phyloP scores from a whole-genome alignment of 2,888 invertebrate genomes.

The Apotomis turbidana region DNA sequence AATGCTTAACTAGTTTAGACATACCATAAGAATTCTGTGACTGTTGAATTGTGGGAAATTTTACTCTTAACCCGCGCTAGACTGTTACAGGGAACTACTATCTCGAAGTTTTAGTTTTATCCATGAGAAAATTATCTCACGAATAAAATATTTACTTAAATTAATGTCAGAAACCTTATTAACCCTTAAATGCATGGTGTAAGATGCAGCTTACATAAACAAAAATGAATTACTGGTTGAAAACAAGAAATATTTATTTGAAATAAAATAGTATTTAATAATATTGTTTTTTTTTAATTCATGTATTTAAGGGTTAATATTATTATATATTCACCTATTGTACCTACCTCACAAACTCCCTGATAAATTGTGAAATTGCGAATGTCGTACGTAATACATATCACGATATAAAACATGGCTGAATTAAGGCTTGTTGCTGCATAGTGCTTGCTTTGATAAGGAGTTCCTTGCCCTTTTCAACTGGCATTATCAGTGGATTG shows the following conservation, averaged over 20 bases:
- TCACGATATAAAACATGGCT: neutral
- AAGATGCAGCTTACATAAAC: too few species aligned
- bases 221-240: too few species aligned
- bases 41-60: neutral
- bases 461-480: slow-evolving; percentile 35
- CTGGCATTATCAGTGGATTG: slow-evolving; percentile 16
- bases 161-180: too few species aligned
- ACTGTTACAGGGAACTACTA: neutral
- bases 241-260: too few species aligned
- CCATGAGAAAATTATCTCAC: too few species aligned
- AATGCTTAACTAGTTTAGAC: slow-evolving; percentile 39
- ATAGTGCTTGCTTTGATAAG: slow-evolving; percentile 29
- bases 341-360: neutral
- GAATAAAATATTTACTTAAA: too few species aligned
- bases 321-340: too few species aligned
- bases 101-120: neutral
- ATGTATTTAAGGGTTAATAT: too few species aligned
- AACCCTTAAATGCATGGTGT: too few species aligned
- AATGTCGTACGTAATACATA: neutral
- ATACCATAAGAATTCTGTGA: slow-evolving; percentile 1
- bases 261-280: too few species aligned
- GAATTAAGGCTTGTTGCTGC: slow-evolving; percentile 2
- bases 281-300: too few species aligned
- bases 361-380: neutral
- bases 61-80: neutral